phyloP scores from a whole-genome alignment of 2,113 vertebrate genomes.

The Polyodon spathula region DNA sequence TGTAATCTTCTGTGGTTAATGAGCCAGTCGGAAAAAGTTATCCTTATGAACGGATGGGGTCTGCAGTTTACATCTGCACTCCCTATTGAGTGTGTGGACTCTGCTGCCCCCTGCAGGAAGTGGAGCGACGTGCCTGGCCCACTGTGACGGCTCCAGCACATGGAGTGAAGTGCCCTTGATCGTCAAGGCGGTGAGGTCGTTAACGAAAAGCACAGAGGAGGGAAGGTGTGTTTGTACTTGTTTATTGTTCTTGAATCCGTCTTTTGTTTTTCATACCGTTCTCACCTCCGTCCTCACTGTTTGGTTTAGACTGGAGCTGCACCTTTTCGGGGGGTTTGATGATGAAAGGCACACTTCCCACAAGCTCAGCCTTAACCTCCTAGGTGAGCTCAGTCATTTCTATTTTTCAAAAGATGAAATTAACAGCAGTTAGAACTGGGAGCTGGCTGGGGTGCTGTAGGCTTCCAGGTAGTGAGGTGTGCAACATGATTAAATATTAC shows the following conservation, averaged over 20 bases:
- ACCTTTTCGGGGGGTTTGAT: conserved; percentile 89
- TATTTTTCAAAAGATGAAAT: conserved; percentile 8
- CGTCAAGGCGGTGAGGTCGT: conserved; percentile 62
- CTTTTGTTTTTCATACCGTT: neutral
- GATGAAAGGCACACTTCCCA: conserved; percentile 83
- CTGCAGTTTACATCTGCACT: neutral
- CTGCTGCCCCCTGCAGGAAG: conserved; percentile 57
- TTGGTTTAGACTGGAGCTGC: conserved; percentile 73
- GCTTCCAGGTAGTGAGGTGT: too few relatives aligned
- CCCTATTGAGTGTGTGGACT: neutral
- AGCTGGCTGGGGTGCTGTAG: too few relatives aligned
- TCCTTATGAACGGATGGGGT: neutral
- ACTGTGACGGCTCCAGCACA: conserved; percentile 81
- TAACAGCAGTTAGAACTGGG: neutral
- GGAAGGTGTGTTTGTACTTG: conserved; percentile 66
- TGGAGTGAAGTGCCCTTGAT: conserved; percentile 71
- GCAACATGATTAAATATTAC: too few relatives aligned
- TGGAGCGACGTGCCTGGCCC: conserved; percentile 80
- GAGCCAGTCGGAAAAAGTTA: neutral
- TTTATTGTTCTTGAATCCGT: neutral
- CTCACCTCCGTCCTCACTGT: neutral
- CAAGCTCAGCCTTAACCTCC: conserved; percentile 77
- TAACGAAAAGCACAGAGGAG: conserved; percentile 46
- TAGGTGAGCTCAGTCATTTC: conserved; percentile 61
- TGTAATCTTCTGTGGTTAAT: too few relatives aligned